phyloP scores from a whole-genome alignment of 2,888 invertebrate species.

The Cinara cedri region DNA sequence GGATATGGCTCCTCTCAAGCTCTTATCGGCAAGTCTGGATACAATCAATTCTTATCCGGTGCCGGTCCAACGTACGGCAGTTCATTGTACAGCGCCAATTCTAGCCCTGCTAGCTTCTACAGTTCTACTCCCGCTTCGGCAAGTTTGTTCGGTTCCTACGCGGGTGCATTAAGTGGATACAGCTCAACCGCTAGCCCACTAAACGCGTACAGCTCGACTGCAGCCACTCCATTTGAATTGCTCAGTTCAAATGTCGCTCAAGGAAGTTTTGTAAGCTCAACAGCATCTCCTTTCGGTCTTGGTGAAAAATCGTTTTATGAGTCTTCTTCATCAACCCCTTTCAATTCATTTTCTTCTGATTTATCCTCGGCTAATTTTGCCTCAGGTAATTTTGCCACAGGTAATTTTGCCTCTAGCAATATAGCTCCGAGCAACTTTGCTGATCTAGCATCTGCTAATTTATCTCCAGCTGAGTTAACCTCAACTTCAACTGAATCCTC shows the following conservation, averaged over 20 bases:
- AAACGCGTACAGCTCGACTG: conserved; percentile 23
- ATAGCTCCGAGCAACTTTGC: too few species aligned
- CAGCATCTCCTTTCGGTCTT: background rate
- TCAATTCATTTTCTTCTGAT: background rate
- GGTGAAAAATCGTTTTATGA: conserved; percentile 1
- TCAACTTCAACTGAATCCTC: too few species aligned
- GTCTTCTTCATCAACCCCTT: conserved; percentile 27
- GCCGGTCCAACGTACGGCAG: background rate
- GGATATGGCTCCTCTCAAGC: conserved; percentile 14
- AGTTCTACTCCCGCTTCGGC: background rate
- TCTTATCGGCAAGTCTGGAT: conserved; percentile 6
- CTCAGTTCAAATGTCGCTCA: conserved; percentile 19
- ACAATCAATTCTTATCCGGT: conserved; percentile 15
- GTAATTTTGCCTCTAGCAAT: too few species aligned
- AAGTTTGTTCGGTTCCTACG: too few species aligned
- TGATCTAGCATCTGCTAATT: too few species aligned
- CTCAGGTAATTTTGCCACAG: background rate
- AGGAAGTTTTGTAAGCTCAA: background rate
- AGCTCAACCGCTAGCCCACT: conserved; percentile 10
- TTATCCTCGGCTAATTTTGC: background rate
- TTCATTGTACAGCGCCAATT: background rate
- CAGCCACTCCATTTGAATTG: background rate
- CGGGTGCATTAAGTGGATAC: background rate
- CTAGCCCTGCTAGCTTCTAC: background rate
- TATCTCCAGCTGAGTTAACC: too few species aligned